Evolutionary conservation across 1,140 invertebrate genomes (phyloP), one percentile per base, ranked within the genome.

Genomic region (Hyles vespertilio): DNA sequence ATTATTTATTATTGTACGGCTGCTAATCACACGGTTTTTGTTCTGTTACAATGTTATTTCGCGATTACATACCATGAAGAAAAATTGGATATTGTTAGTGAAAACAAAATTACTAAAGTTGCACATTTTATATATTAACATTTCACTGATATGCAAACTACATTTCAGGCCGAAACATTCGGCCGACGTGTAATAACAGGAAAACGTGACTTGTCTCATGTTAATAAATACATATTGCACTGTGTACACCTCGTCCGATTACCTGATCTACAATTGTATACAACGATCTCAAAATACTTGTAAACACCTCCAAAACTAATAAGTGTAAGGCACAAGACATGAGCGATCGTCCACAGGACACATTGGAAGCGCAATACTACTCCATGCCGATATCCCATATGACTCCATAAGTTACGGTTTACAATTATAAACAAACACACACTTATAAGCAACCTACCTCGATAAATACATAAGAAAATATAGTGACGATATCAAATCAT

Each of bases 381-480:
- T 67, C 65, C 56, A 65, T 58, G 48, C 33, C 40, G 51, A 54
- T 54, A 22, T 36, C 36, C 5, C 5, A 52, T 11, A 52, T 44
- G 56, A 58, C 56, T 58, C 74, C 70, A 79, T 75, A 83, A 79
- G 69, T 84, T 80, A 84, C 66, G 59, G 65, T 78, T 76, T 77
- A 78, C 67, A 75, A 74, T 72, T 72, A 81, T 80, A 80, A 80
- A 84, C 78, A 85, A 84, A 88, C 81, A 88, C 83, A 84, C 81
- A 72, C 67, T 73, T 71, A 47, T 69, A 86, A 84, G 80, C 81
- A 69, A 77, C 75, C 79, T 86, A 88, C 65, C 69, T 72, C 67
- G 78, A 89, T 89, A 89, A 89, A 89, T 89, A 89, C 82, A 81
- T 89, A 86, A 79, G 82, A 86, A 89, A 89, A 89, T 89, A 89